Evolutionary conservation across 2,113 vertebrate genomes (phyloP), one percentile per base, ranked within the genome.

Genomic region (Hiodon alosoides): DNA sequence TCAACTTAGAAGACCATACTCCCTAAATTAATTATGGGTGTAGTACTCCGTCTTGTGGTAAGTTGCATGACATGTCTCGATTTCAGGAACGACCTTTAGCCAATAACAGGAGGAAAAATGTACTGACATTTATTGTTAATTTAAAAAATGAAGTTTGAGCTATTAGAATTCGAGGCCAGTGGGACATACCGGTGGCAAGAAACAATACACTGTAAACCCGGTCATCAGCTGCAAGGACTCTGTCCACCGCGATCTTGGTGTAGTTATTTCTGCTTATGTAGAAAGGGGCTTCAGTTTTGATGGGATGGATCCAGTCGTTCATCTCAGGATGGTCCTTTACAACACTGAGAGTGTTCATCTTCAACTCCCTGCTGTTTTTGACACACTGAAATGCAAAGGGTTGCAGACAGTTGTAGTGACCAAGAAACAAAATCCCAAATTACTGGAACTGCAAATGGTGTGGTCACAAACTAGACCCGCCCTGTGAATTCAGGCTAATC

Each of bases 291-390:
- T 62, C 61, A 16, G n/a, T 31, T 70, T 86, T 73, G 31, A 88
- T 47, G 2, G 90, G 82, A 11, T 87, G 80, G 54, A 91, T 81
- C 90, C 91, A 92, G 52, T 86, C 71, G 0, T 48, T 80, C 89
- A 92, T 92, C 79, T 92, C 90, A 6, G 88, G 81, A 59, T 92
- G 50, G 52, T 90, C 77, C 75, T 80, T 90, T 50, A 92, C 77
- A 1, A 91, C 3, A 10, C 9, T 82, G 10, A 92, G 47, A 2
- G 86, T 89, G 8, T 48, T 4, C n/a, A 46, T 54, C 0, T 87
- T 83, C 11, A 91, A 69, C 11, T 1, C 51, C 53, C 10, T 84
- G 79, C 90, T 92, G 83, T 90, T 81, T 67, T 31, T 52, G 1
- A 85, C 82, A 81, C 91, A 92, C 91, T 92, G 52, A 78, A 87